Conservation (phyloP, 1,140 invertebrate species). For the Caenorhabditis briggsae region DNA sequence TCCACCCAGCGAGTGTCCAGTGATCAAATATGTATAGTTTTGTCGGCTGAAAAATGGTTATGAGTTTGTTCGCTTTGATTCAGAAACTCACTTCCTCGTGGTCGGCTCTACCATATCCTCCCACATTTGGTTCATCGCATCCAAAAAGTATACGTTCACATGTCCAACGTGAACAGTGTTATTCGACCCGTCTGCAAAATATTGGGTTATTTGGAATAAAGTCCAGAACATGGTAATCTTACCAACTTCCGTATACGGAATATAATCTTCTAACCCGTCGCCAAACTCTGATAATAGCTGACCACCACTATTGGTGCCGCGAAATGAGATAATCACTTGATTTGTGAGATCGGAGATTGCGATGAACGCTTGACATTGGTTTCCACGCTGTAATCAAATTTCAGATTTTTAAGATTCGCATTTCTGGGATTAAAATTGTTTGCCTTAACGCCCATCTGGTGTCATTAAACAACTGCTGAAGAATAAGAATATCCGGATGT, state of each 20-base stretch:
- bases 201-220: not conserved
- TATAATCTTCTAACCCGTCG: constrained; percentile 43
- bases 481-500: not conserved
- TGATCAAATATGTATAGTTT: constrained; percentile 23
- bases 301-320: constrained; percentile 51
- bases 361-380: constrained; percentile 53
- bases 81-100: constrained; percentile 16
- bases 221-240: not conserved
- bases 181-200: constrained; percentile 22
- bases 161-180: constrained; percentile 10
- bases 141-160: constrained; percentile 53
- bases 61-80: too few relatives aligned
- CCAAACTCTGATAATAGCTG: constrained; percentile 50
- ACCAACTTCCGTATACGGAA: constrained; percentile 53
- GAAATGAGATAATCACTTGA: constrained; percentile 50
- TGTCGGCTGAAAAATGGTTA: not conserved
- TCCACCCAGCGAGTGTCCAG: constrained; percentile 57
- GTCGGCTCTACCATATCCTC: constrained; percentile 45
- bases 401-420: not conserved
- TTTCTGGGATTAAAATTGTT: not conserved
- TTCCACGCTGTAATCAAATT: constrained; percentile 51
- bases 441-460: not conserved
- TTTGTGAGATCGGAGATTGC: constrained; percentile 48
- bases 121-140: constrained; percentile 55
- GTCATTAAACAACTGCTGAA: not conserved